A percentile compares a stretch with the other conserved stretches of the same genome.
Conservation (phyloP, 1,140 invertebrate genomes). For the Argopecten irradians region DNA sequence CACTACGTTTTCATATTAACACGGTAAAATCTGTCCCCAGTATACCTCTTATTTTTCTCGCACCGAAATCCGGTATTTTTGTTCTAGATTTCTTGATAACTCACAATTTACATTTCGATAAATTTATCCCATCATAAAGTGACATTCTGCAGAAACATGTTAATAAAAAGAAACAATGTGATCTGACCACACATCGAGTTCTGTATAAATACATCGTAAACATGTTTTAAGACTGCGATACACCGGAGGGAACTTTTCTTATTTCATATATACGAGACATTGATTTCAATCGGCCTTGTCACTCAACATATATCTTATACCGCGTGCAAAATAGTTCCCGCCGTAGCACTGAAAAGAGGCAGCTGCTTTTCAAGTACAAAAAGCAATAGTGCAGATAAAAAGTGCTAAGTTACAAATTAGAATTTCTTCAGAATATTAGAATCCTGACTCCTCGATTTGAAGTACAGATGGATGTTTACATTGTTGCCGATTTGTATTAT, state of each 20-base stretch:
- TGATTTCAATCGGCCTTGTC: conserved; percentile 5
- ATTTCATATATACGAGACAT: not conserved
- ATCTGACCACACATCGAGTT: not conserved
- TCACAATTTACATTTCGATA: not conserved
- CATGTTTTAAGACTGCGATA: not conserved
- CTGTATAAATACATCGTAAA: not conserved
- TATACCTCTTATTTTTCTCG: not conserved
- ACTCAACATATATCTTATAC: not conserved
- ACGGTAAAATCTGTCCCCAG: not conserved
- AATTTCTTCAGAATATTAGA: conserved; percentile 17
- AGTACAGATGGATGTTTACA: not conserved
- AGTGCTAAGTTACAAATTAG: not conserved
- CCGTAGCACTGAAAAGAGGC: not conserved
- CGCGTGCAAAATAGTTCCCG: not conserved
- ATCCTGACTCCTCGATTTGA: not conserved
- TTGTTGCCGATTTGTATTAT: not conserved
- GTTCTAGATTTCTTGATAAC: not conserved
- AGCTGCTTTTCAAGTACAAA: not conserved
- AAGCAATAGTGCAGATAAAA: not conserved
- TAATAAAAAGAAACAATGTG: not conserved
- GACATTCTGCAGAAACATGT: not conserved
- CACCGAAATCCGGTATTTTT: not conserved
- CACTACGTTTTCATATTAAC: not conserved
- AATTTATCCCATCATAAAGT: not conserved
- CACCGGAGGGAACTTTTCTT: not conserved